Evolutionary conservation across 2,113 vertebrate species (phyloP).

Genomic region (Ginglymostoma cirratum): DNA sequence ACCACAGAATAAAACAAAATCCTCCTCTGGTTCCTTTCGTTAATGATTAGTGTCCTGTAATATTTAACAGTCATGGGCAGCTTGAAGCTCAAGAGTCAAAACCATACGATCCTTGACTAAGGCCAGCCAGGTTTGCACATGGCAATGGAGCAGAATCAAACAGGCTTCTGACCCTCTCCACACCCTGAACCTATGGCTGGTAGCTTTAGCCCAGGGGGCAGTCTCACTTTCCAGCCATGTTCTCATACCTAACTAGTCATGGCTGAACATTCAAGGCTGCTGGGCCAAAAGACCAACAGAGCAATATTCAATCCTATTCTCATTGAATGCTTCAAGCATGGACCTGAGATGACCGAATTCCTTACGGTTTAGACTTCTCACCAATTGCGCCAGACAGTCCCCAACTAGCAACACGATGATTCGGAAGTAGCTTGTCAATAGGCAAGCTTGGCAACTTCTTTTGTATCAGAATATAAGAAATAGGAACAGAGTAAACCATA

Average conservation of each 20-base stretch:
- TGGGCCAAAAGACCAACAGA: background rate
- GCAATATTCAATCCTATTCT: background rate
- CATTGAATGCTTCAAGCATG: background rate
- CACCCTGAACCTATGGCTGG: background rate
- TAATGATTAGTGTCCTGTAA: background rate
- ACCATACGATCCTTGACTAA: background rate
- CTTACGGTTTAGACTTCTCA: background rate
- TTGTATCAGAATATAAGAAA: background rate
- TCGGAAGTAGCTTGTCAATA: background rate
- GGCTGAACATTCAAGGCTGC: background rate
- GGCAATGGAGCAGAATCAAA: too few relatives aligned
- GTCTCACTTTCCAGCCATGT: background rate
- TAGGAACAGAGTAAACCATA: background rate
- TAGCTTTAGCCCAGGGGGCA: background rate
- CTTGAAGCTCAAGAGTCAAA: background rate
- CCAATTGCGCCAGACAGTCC: background rate
- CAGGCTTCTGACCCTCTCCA: background rate
- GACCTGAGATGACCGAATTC: background rate
- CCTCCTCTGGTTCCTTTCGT: background rate
- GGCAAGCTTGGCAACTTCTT: too few relatives aligned
- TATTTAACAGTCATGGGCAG: too few relatives aligned
- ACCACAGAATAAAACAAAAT: background rate
- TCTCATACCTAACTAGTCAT: background rate
- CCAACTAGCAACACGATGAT: background rate
- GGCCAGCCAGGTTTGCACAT: background rate